Evolutionary conservation across 1,140 invertebrate genomes (phyloP), one percentile per base, ranked within the genome.

Genomic region (Pantala flavescens): DNA sequence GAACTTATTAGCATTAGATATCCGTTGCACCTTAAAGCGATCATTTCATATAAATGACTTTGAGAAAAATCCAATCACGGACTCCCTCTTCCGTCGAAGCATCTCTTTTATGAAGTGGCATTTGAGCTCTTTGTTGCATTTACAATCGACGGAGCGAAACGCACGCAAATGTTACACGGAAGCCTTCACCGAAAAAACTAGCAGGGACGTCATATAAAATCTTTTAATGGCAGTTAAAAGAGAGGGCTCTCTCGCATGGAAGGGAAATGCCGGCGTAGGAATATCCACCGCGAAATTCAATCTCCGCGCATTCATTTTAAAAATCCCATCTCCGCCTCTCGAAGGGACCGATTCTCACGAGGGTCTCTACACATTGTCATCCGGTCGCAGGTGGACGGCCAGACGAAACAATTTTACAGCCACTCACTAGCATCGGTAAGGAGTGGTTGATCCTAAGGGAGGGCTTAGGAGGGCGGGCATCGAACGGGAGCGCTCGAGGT

Each of bases 91-190:
- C 49, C n/a, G 12, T 63, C 12, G n/a, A 63, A 63, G 49, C 49
- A 21, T 63, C 49, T 3, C 16, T 63, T 63, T 63, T 63, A 63
- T 63, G 49, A 63, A 16, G 49, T 63, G 49, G 3, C 49, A 63
- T 63, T 21, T 63, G 49, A 21, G 49, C 12, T 63, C 49, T 63
- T 63, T 63, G 49, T 63, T 63, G 49, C 49, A 63, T 63, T 63
- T 63, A 63, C 49, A 19, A 21, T 63, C 49, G 49, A 12, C 49
- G 3, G 49, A 21, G 12, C 49, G 49, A 12, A 63, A 63, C 1
- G 49, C 49, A 63, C 49, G 49, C 49, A 63, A 63, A 63, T 63
- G 49, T 63, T 63, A 63, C n/a, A 63, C 49, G 49, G 49, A 63
- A 63, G 49, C 49, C 16, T 21, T 5, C 12, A 21, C 49, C 49